Conservation (phyloP, 2,888 invertebrate species). For the Congeria kusceri region DNA sequence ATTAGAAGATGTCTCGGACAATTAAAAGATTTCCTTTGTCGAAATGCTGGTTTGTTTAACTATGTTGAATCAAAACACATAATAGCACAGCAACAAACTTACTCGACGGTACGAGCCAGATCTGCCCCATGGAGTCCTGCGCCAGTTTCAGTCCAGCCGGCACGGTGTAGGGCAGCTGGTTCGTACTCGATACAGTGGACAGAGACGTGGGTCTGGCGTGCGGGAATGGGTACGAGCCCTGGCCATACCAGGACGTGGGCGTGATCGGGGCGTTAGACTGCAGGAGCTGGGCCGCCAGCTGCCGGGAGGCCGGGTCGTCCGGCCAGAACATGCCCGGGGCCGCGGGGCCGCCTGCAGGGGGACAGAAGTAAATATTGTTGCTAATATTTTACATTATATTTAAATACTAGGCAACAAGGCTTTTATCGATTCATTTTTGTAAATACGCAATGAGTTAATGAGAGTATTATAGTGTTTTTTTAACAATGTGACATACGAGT, state of each 20-base stretch:
- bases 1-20: too few species aligned
- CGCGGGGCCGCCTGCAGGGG: conserved; percentile 38
- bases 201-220: conserved; percentile 45
- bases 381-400: too few species aligned
- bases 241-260: conserved; percentile 74
- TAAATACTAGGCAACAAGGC: too few species aligned
- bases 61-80: too few species aligned
- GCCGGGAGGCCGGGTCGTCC: conserved; percentile 67
- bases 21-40: too few species aligned
- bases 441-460: too few species aligned
- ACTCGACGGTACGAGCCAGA: conserved; percentile 87
- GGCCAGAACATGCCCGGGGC: conserved; percentile 66
- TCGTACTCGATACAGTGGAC: conserved; percentile 38
- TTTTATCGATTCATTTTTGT: too few species aligned
- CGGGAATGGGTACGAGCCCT: conserved; percentile 69
- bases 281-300: conserved; percentile 63
- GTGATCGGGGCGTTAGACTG: conserved; percentile 64
- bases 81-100: neutral
- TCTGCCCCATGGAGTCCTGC: conserved; percentile 93
- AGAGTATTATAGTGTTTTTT: too few species aligned
- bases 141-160: conserved; percentile 95
- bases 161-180: conserved; percentile 85
- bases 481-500: too few species aligned
- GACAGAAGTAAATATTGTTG: too few species aligned
- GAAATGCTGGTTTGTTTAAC: too few species aligned